These are phyloP conservation scores for Danionella dracula DNA, from an alignment of 2,797 vertebrate species.

Conservation along the genomic window DNA sequence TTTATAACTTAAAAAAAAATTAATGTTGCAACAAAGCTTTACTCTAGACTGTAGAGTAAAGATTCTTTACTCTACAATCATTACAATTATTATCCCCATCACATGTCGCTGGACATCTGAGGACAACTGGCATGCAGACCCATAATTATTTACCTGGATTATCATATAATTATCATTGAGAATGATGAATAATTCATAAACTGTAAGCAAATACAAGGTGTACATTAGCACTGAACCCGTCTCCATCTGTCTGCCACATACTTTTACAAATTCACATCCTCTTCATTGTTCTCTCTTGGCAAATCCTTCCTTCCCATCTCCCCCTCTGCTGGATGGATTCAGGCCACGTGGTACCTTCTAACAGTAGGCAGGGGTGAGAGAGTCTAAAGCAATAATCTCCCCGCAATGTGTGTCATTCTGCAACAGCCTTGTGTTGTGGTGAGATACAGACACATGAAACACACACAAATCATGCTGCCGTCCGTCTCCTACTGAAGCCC, in stretches of 20 bases:
- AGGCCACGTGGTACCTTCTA: constrained; percentile 30
- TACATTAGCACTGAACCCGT: background rate
- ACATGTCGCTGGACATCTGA: background rate
- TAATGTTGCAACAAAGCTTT: too few relatives aligned
- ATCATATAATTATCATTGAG: background rate
- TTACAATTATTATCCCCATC: background rate
- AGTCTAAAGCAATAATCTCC: constrained; percentile 42
- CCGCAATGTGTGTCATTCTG: constrained; percentile 29
- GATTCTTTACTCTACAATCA: too few relatives aligned
- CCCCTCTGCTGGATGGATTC: constrained; percentile 6
- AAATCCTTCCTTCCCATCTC: constrained; percentile 22
- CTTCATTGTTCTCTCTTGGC: constrained; percentile 9
- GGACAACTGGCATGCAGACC: background rate
- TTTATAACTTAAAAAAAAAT: too few relatives aligned
- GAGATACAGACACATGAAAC: constrained; percentile 23
- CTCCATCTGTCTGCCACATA: background rate
- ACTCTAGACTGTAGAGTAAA: too few relatives aligned
- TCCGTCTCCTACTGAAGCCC: background rate
- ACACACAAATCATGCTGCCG: constrained; percentile 6
- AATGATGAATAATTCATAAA: constrained; percentile 6
- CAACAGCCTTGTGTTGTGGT: constrained; percentile 18
- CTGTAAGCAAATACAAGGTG: background rate
- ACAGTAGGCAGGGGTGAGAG: constrained; percentile 31
- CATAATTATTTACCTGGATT: background rate
- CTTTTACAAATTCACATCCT: background rate